Evolutionary conservation across 2,113 vertebrate genomes (phyloP), one percentile per base, ranked within the genome.

Genomic region (Trematomus loennbergii): DNA sequence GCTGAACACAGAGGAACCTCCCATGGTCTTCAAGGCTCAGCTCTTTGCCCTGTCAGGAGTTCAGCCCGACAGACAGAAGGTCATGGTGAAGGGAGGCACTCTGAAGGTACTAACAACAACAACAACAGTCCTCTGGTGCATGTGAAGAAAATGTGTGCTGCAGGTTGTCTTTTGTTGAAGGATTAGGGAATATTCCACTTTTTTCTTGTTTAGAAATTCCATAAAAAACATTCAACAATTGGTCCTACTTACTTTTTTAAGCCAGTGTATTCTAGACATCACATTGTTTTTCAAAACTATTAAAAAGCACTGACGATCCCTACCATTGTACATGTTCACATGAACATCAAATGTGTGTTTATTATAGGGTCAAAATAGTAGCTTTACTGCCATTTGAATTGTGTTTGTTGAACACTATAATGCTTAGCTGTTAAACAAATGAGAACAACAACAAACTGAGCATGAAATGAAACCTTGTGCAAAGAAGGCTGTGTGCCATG

Each of bases 1-100:
- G 87, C 93, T 99, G 86, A 99, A 99, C 94, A 99, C 98, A 0
- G 98, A 99, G 7, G 98, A 99, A 46, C 96, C 97, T 48, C 98
- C 98, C 3, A 97, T 99, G 97, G 97, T 99, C 43, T 99, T 99
- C 95, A 99, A 99, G 93, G 98, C 98, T 82, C 98, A 99, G 88
- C 95, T 99, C 29, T 99, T 99, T 81, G 98, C 98, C 60, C 87
- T 99, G 88, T 97, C 97, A 3, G 98, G 98, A 91, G 98, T 99
- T 71, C 97, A 99, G 88, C 98, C 98, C 0, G 96, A 98, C 89
- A 96, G 98, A 89, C 98, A 99, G 95, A 99, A 99, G 92, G 98
- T 99, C 79, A 99, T 99, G 98, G 95, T 99, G 75, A 99, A 99
- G 95, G 98, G 98, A 94, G 98, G 97, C 87, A 99, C 98, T 33